phyloP scores from a whole-genome alignment of 2,113 vertebrate genomes.

The Platanista minor region DNA sequence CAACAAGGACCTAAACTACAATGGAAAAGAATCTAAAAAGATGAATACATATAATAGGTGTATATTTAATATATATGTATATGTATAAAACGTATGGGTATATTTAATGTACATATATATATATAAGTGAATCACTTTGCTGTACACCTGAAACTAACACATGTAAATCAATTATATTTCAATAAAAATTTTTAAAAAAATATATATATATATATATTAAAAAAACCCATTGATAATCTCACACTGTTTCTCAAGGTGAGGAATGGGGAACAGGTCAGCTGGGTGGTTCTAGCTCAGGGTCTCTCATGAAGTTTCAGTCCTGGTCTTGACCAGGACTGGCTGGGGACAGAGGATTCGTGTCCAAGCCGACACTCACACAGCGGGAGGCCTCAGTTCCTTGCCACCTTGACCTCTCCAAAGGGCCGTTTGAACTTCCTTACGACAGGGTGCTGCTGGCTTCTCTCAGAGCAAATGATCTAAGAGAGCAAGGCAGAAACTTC shows the following conservation, averaged over 20 bases:
- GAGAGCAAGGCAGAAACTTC: not conserved
- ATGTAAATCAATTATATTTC: not conserved
- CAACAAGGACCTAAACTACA: not conserved
- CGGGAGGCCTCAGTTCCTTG: not conserved
- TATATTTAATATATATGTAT: not conserved
- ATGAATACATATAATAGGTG: not conserved
- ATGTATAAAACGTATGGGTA: not conserved
- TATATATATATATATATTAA: too few species aligned
- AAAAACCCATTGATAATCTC: not conserved
- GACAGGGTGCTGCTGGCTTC: not conserved
- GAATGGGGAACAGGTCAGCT: not conserved
- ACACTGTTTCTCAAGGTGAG: not conserved
- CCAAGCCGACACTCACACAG: not conserved
- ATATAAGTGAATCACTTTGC: not conserved
- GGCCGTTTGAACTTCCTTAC: accelerated
- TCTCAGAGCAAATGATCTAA: not conserved
- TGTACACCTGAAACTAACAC: not conserved
- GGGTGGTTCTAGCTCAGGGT: not conserved
- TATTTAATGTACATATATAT: not conserved
- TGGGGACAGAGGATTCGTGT: not conserved
- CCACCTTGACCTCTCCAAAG: not conserved
- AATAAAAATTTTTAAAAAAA: not conserved
- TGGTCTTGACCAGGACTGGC: not conserved
- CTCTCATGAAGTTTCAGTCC: not conserved
- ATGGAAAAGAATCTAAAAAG: not conserved